phyloP scores from a whole-genome alignment of 2,113 vertebrate species.

The Hemicordylus capensis region DNA sequence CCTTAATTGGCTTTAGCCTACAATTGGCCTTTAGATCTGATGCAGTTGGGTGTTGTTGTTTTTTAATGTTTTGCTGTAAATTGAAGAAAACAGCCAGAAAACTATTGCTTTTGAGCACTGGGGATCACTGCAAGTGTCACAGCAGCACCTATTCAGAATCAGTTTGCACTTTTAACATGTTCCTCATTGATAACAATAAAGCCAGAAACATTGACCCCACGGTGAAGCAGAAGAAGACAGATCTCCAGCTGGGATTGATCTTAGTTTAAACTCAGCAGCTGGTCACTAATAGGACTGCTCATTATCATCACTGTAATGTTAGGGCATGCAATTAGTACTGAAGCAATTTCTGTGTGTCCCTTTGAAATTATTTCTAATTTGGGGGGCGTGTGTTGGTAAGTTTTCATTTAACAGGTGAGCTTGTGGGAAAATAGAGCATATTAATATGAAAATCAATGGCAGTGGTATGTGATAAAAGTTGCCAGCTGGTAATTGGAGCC shows the following conservation, averaged over 20 bases:
- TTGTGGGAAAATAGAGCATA: constrained; percentile 58
- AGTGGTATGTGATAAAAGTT: constrained; percentile 32
- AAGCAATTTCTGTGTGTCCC: constrained; percentile 28
- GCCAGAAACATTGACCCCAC: not conserved
- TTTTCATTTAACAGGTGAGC: constrained; percentile 58
- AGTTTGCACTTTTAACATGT: not conserved
- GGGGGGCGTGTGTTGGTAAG: constrained; percentile 30
- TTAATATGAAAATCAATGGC: constrained; percentile 63
- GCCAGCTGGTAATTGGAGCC: constrained; percentile 23
- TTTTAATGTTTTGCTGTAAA: not conserved
- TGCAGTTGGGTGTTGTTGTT: not conserved
- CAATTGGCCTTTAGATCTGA: not conserved
- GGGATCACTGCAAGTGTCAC: not conserved
- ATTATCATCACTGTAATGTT: constrained; percentile 23
- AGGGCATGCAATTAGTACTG: constrained; percentile 7
- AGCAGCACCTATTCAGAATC: not conserved
- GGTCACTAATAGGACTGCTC: not conserved
- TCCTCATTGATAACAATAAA: constrained; percentile 2
- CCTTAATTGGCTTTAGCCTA: not conserved
- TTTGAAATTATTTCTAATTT: constrained; percentile 61
- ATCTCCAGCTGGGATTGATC: not conserved
- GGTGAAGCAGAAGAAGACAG: not conserved
- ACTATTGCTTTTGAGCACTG: not conserved
- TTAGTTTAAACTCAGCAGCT: constrained; percentile 13
- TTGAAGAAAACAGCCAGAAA: not conserved